Evolutionary conservation across 1,140 invertebrate species (phyloP), one percentile per base, ranked within the genome.

Genomic region (Steinernema khuongi): DNA sequence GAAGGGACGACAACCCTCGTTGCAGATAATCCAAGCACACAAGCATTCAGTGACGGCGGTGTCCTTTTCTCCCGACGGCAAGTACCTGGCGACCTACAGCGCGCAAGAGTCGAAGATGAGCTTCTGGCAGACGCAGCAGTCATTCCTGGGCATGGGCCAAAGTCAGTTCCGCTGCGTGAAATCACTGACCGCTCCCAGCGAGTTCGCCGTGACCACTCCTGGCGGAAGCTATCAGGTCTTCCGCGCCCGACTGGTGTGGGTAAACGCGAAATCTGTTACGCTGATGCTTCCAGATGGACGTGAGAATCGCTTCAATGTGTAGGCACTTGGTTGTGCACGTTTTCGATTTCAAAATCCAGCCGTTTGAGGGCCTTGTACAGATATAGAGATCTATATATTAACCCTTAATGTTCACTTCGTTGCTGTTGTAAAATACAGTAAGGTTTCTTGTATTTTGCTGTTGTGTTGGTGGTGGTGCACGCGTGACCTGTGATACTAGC

Each of bases 51-150:
- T 99, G 1, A 95, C 94, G 17, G 94, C 94, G 0, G 90, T 93
- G 81, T 91, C 93, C 32, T 97, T 99, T 88, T 95, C 94, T 77
- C 93, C 94, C 0, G 96, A 99, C 87, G 96, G 96, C 31, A 96
- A 98, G 85, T 96, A 92, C 85, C 89, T 99, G 67, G 94, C 94
- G 11, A 95, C 94, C 11, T 99, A 97, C 87, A 93, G 94, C 32
- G 92, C 92, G 78, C 87, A 90, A n/a, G 96, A 99, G 86, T 96
- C 96, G 86, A 91, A 94, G 81, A 89, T 99, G 31, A 94, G 91
- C 74, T 98, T 99, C 87, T 99, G 96, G 95, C 95, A 98, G 90
- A 96, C 94, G 81, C 90, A 90, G 77, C 89, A 89, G 72, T 72
- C 76, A 19, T 90, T 90, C 88, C 79, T 85, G 83, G 94, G 95